Evolutionary conservation across 2,888 invertebrate species (phyloP), one percentile per base, ranked within the genome.

Genomic region (Dusona sp.): DNA sequence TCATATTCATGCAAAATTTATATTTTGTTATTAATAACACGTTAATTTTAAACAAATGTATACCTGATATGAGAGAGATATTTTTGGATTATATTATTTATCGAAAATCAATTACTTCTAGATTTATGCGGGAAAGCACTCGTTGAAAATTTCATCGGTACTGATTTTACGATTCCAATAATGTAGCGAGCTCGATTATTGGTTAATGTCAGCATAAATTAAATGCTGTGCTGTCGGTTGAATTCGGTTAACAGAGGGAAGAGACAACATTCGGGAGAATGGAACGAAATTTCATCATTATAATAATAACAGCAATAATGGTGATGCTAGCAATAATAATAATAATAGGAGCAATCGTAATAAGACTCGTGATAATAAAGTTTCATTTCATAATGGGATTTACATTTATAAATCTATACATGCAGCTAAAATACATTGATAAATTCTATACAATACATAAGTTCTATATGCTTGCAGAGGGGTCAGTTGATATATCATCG

Each of bases 401-500:
- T 11, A 57, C 11, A 57, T 57, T 25, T 38, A 33, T 19, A 45
- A 22, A 22, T 68, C 9, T 3, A 22, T 16, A 25, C 16, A 22
- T 16, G 19, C 16, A 29, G 16, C 25, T 25, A 3, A n/a, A 72
- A 33, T 19, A 38, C 16, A 73, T 38, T n/a, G 4, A 25, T n/a
- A 3, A 38, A 38, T 19, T 13, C n/a, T 57, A 38, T 25, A 57
- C 16, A n/a, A 67, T 42, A 54, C n/a, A 29, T 19, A 42, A 75
- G 45, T 45, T 6, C 1, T 29, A 36, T 25, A 38, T 57, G 25
- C 42, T 73, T 85, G 79, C 68, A 61, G 61, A 65, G 48, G 88
- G 86, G 86, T 88, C 84, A 78, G 78, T 88, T 87, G 57, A 29
- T 36, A 38, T 11, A 82, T 88, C 45, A n/a, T 45, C 48, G 67